Base-by-base conservation (phyloP, 2,113 vertebrate genomes). In the Oreocharis arfaki region DNA sequence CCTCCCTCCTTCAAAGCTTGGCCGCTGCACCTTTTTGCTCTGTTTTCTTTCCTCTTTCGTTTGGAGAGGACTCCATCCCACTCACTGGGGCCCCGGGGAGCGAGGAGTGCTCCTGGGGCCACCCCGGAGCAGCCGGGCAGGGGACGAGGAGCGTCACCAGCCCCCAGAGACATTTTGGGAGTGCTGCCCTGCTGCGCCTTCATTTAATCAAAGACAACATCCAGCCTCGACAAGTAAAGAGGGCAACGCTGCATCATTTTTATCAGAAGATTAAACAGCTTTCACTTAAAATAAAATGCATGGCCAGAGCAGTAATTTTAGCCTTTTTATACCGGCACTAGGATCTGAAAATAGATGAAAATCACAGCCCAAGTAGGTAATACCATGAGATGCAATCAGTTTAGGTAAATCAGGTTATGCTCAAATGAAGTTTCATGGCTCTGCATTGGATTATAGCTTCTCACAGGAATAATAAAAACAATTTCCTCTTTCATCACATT, bases 1-100 rank as follows among this genome's bases (percentile, higher is more conserved):
- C 95, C 91, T 97, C 82, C 97, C 84, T 97, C 97, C 98, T 98
- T 70, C 22, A 4, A 97, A 97, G 96, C 97, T 98, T 96, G 95
- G 97, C 94, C 65, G 52, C 88, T 95, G 96, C 97, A 69, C 88
- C 91, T 96, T 96, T 96, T 96, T 77, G 92, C 97, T 97, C 95
- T 96, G 60, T 94, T 95, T 88, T 86, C 93, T 93, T 95, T 83
- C 77, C 86, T 96, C 81, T 96, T 90, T 94, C 10, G 0, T 90
- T 89, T 79, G 4, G 23, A 84, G 93, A 94, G 93, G 77, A 56
- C 47, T 74, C 60, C 1, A 9, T 21, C 65, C 87, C 28, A 0
- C 46, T 60, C 44, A 15, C 8, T 0, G 23, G 65, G 60, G 14
- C 5, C 44, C 32, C 44, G 4, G 22, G 80, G 64, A 91, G 81